Percentiles rank a stretch among this genome's conserved stretches.
Evolutionary conservation across 2,888 invertebrate species (phyloP).

Genomic region (Chymomyza fuscimana): DNA sequence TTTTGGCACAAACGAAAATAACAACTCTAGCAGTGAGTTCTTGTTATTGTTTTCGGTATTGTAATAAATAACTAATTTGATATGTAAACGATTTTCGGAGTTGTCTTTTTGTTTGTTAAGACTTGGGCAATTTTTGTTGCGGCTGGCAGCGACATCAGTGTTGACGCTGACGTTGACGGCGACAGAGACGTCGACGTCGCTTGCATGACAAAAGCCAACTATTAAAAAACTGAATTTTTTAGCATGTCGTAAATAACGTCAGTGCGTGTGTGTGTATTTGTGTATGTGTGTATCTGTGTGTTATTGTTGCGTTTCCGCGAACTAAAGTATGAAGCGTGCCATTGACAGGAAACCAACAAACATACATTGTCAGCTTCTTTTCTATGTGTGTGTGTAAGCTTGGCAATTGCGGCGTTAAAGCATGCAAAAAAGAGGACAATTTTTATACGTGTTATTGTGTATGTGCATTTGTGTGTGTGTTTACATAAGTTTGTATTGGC

Average conservation of each 20-base stretch:
- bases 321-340: slow-evolving; percentile 28
- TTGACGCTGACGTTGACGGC: not conserved
- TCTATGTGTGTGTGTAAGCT: slow-evolving; percentile 29
- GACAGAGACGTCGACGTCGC: not conserved
- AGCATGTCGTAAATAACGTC: slow-evolving; percentile 51
- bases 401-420: not conserved
- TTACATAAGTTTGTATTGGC: not conserved
- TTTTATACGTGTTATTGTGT: not conserved
- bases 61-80: slow-evolving; percentile 52
- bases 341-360: slow-evolving; percentile 29
- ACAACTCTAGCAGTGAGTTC: not conserved
- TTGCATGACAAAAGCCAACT: slow-evolving; percentile 53
- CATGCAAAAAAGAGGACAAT: not conserved
- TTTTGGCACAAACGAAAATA: slow-evolving; percentile 21
- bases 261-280: slow-evolving; percentile 47
- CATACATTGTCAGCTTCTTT: slow-evolving; percentile 35
- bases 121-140: slow-evolving; percentile 10
- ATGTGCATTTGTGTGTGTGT: not conserved
- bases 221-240: slow-evolving; percentile 55
- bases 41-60: not conserved
- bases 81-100: slow-evolving; percentile 30
- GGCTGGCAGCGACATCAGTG: not conserved
- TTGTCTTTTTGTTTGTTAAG: slow-evolving; percentile 34
- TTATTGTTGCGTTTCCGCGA: slow-evolving; percentile 7
- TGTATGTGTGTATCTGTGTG: slow-evolving; percentile 15